A percentile compares a stretch with the other conserved stretches of the same genome.
These are phyloP conservation scores for Drosophila austrosaltans DNA, from an alignment of 2,888 invertebrate species.

Conservation along the genomic window DNA sequence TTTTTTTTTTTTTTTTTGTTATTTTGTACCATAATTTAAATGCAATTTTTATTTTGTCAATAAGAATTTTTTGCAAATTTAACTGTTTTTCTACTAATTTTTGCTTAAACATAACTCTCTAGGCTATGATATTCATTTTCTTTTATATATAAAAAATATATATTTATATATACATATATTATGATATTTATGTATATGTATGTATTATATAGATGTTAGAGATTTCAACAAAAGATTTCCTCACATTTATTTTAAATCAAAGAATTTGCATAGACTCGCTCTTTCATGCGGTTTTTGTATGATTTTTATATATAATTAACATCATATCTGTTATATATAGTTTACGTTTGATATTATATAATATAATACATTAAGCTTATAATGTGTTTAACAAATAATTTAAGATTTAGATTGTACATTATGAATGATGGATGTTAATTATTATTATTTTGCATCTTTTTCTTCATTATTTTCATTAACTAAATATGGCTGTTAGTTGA, in stretches of 20 bases:
- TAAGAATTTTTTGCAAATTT: constrained; percentile 16
- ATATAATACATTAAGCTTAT: constrained; percentile 68
- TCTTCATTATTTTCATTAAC: constrained; percentile 64
- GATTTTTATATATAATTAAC: constrained; percentile 5
- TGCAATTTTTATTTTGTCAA: constrained; percentile 52
- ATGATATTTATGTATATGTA: constrained; percentile 13
- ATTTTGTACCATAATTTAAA: constrained; percentile 76
- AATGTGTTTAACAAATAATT: constrained; percentile 57
- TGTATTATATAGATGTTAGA: constrained; percentile 23
- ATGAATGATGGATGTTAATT: constrained; percentile 60
- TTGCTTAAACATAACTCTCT: constrained; percentile 3
- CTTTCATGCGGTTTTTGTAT: not conserved
- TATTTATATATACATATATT: constrained; percentile 15
- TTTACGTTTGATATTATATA: constrained; percentile 24
- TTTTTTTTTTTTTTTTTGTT: constrained; percentile 19
- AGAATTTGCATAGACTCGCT: constrained; percentile 54
- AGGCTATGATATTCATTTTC: not conserved
- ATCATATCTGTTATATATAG: not conserved
- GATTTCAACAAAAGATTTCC: constrained; percentile 30
- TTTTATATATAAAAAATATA: constrained; percentile 9
- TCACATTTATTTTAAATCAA: constrained; percentile 66
- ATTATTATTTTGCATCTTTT: constrained; percentile 43
- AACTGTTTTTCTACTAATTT: constrained; percentile 13
- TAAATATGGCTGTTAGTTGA: constrained; percentile 74
- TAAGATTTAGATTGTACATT: constrained; percentile 70